A percentile compares a stretch with the other conserved stretches of the same genome.
phyloP scores from a whole-genome alignment of 2,888 invertebrate species.

The Cephus spinipes region DNA sequence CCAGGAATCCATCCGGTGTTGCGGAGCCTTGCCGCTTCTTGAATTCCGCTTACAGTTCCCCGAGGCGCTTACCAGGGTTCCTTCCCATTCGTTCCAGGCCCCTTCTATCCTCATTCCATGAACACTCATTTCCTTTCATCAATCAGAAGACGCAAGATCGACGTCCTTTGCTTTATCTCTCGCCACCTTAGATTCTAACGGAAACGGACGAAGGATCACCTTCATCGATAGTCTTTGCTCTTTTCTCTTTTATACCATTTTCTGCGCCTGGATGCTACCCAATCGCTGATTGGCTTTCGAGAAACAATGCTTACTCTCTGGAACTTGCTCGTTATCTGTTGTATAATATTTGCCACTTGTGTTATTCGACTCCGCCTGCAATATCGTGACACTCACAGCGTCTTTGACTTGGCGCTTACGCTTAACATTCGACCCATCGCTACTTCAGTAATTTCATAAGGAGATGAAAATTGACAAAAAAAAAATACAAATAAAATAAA shows the following conservation, averaged over 20 bases:
- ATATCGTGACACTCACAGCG: neutral
- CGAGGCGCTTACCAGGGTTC: constrained; percentile 23
- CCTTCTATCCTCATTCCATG: neutral
- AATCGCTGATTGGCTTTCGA: neutral
- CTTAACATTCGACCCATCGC: neutral
- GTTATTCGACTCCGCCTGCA: neutral
- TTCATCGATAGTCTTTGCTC: neutral
- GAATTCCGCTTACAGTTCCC: constrained; percentile 13
- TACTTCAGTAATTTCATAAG: neutral
- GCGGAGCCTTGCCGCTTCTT: constrained; percentile 12
- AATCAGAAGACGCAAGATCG: neutral
- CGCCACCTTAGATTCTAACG: neutral
- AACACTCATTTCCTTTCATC: constrained; percentile 10
- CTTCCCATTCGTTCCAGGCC: neutral
- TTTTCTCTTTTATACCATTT: neutral
- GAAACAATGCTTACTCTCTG: neutral
- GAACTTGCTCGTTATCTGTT: neutral
- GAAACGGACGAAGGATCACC: neutral
- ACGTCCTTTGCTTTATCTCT: neutral
- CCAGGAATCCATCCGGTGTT: neutral
- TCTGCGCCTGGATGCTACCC: neutral
- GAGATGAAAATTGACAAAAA: neutral
- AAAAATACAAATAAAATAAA: neutral
- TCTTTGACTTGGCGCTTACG: neutral
- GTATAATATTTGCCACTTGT: neutral